Evolutionary conservation across 2,113 vertebrate genomes (phyloP).

Genomic region (Chauna torquata): DNA sequence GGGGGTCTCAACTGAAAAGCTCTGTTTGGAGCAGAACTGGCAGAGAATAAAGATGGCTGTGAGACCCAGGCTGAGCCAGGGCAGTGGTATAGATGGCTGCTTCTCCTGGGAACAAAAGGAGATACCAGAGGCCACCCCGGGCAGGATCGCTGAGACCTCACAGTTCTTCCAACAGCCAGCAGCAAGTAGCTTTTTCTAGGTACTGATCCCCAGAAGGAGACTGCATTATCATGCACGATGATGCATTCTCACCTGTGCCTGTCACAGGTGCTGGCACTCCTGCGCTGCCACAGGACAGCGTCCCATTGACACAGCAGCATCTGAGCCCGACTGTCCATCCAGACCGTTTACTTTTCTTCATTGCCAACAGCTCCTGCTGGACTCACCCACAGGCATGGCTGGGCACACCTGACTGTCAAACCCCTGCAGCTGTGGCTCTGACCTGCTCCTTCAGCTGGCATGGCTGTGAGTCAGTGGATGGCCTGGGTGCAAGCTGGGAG

Average conservation of each 20-base stretch:
- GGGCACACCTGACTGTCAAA: not conserved
- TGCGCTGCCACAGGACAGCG: not conserved
- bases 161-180: not conserved
- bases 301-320: not conserved
- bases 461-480: not conserved
- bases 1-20: not conserved
- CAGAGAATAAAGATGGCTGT: not conserved
- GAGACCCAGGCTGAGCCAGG: not conserved
- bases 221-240: not conserved
- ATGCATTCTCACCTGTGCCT: not conserved
- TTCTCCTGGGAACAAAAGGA: not conserved
- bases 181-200: not conserved
- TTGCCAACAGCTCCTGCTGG: not conserved
- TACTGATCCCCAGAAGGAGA: not conserved
- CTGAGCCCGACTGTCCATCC: not conserved
- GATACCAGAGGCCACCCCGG: not conserved
- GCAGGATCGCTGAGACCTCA: not conserved
- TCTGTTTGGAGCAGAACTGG: not conserved
- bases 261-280: not conserved
- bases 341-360: not conserved
- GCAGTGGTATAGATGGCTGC: not conserved
- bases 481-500: not conserved
- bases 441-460: not conserved
- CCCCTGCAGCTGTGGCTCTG: not conserved
- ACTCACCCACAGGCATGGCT: fast-evolving